Evolutionary conservation across 2,888 invertebrate genomes (phyloP), one percentile per base, ranked within the genome.

Genomic region (Orgyia antiqua): DNA sequence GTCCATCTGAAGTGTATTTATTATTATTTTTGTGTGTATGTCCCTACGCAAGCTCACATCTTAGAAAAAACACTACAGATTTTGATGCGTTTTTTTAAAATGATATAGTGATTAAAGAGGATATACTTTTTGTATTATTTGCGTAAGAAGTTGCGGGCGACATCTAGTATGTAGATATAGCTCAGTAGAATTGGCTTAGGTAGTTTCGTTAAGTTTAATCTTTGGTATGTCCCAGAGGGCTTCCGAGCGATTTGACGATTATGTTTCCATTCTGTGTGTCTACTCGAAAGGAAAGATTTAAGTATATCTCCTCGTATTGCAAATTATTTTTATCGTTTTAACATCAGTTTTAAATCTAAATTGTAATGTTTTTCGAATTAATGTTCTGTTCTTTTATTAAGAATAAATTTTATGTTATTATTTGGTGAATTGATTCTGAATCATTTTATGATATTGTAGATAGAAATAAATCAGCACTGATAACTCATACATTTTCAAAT

Each of bases 401-500:
- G n/a, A n/a, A n/a, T n/a, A n/a, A n/a, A n/a, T n/a, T n/a, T n/a
- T n/a, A n/a, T n/a, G n/a, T n/a, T n/a, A n/a, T n/a, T n/a, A n/a
- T n/a, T n/a, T n/a, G n/a, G n/a, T n/a, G n/a, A n/a, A n/a, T n/a
- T n/a, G n/a, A n/a, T n/a, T n/a, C n/a, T n/a, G n/a, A n/a, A n/a
- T n/a, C n/a, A n/a, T n/a, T n/a, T n/a, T n/a, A n/a, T n/a, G n/a
- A n/a, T 15, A 15, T 15, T 6, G 15, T 3, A 15, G 15, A 36
- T 31, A 13, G 28, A 20, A 42, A 24, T 24, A 42, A 36, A 42
- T 36, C 42, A 47, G 23, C 28, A 24, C 26, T 30, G 36, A 43
- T 51, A 43, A 47, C 36, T 48, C 42, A 51, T 36, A 33, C 37
- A 42, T 51, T 45, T 37, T 31, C 42, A 46, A 45, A 39, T 38